Percentiles rank a stretch among this genome's conserved stretches.
phyloP scores from a whole-genome alignment of 2,113 vertebrate genomes.

The Muntiacus muntjak region DNA sequence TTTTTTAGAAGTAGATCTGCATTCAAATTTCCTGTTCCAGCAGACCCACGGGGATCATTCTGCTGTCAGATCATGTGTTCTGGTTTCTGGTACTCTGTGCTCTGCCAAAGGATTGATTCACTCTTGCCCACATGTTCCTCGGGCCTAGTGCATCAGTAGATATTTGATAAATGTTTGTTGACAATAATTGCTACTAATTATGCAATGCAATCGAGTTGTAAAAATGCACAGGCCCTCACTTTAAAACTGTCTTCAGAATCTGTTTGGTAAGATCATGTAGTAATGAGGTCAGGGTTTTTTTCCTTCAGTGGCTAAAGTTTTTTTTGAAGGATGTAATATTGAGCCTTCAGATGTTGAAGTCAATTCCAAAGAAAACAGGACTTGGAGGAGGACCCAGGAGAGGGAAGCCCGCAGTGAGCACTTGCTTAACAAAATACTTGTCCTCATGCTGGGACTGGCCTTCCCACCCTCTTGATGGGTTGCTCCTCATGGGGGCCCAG shows the following conservation, averaged over 20 bases:
- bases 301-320: neutral
- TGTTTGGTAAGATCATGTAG: neutral
- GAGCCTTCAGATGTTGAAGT: neutral
- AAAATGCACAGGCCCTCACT: neutral
- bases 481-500: neutral
- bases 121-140: neutral
- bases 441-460: neutral
- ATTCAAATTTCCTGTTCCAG: neutral
- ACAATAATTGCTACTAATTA: neutral
- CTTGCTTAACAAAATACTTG: neutral
- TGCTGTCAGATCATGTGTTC: neutral
- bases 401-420: neutral
- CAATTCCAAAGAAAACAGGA: neutral
- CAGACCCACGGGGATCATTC: neutral
- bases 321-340: neutral
- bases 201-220: neutral
- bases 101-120: neutral
- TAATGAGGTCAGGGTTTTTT: neutral
- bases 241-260: neutral
- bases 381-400: neutral
- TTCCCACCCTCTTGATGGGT: neutral
- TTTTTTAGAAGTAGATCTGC: neutral
- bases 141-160: neutral
- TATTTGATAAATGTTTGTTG: neutral
- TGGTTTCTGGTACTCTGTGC: neutral